Evolutionary conservation across 2,113 vertebrate species (phyloP).

Genomic region (Oxyruncus cristatus): DNA sequence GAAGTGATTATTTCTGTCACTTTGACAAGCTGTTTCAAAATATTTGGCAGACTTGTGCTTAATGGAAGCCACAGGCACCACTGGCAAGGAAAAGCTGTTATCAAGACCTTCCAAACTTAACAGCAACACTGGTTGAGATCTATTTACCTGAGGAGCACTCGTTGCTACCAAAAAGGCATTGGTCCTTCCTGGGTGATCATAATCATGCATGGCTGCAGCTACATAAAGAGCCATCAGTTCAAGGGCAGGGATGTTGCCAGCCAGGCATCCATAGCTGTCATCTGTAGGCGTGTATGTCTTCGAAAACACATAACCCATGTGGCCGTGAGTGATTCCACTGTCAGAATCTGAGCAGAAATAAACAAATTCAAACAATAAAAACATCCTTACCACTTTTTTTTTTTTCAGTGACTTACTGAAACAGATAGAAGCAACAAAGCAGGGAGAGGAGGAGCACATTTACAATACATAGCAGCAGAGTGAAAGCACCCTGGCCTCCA

Average conservation of each 20-base stretch:
- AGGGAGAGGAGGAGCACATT: neutral
- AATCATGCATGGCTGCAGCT: conserved; percentile 98
- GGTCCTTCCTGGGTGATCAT: conserved; percentile 94
- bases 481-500: neutral
- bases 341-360: conserved; percentile 82
- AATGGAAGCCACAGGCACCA: neutral
- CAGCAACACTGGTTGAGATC: neutral
- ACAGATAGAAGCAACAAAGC: neutral
- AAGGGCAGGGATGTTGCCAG: conserved; percentile 94
- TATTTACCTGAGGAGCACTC: conserved; percentile 90
- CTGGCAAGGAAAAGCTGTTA: neutral
- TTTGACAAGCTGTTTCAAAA: neutral
- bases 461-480: neutral
- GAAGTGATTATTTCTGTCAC: neutral
- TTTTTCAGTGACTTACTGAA: neutral
- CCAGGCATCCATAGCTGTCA: conserved; percentile 89
- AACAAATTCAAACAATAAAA: neutral
- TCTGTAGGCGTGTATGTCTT: conserved; percentile 86
- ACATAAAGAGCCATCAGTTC: conserved; percentile 98
- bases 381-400: neutral
- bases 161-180: conserved; percentile 98
- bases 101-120: neutral
- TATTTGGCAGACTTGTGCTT: neutral
- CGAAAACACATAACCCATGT: conserved; percentile 91
- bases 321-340: conserved; percentile 89